Conservation (phyloP, 1,140 invertebrate species). For the Hestina assimilis region DNA sequence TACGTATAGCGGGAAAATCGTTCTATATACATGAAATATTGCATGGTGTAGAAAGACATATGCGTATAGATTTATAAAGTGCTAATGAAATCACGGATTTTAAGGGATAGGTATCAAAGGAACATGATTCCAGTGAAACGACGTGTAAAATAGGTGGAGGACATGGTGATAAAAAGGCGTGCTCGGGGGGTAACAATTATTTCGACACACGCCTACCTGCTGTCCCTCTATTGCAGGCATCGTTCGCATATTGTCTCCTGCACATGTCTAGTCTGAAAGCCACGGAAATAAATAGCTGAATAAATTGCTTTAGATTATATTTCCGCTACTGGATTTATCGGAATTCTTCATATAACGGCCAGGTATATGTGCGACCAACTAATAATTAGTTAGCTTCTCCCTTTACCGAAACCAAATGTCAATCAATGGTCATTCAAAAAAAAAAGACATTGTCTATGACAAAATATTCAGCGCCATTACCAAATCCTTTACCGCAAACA, state of each 20-base stretch:
- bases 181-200: conserved; percentile 54
- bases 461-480: conserved; percentile 74
- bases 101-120: conserved; percentile 26
- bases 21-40: conserved; percentile 51
- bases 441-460: conserved; percentile 39
- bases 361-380: conserved; percentile 12
- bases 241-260: conserved; percentile 94
- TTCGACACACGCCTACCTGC: conserved; percentile 88
- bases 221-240: conserved; percentile 97
- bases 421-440: conserved; percentile 24
- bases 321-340: conserved; percentile 21
- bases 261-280: conserved; percentile 97
- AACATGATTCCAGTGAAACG: conserved; percentile 43
- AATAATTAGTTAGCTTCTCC: conserved; percentile 4
- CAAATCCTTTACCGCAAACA: conserved; percentile 72
- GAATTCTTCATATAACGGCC: conserved; percentile 2
- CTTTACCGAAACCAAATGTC: conserved; percentile 25
- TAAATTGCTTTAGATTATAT: conserved; percentile 35
- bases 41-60: conserved; percentile 22
- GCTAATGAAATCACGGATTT: conserved; percentile 58
- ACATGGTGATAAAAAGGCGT: conserved; percentile 65
- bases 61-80: conserved; percentile 63
- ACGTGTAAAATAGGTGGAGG: conserved; percentile 58
- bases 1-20: conserved; percentile 38
- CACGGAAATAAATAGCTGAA: conserved; percentile 61